Conservation (phyloP, 1,140 invertebrate species). For the Drosophila prosaltans region DNA sequence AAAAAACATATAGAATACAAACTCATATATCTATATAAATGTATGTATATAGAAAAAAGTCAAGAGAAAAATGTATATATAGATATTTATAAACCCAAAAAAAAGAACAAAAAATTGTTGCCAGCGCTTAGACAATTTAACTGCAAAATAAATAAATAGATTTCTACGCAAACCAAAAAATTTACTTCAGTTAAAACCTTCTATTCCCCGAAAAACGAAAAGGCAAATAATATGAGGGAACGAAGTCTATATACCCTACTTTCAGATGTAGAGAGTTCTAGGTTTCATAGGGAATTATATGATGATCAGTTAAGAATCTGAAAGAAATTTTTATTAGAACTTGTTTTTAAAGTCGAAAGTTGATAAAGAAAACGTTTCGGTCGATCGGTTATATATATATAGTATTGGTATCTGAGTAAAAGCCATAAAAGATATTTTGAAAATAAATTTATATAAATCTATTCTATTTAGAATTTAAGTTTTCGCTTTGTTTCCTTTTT, state of each 20-base stretch:
- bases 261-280: too few relatives aligned
- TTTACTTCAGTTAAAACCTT: neutral
- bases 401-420: too few relatives aligned
- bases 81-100: neutral
- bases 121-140: slow-evolving; percentile 37
- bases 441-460: too few relatives aligned
- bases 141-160: slow-evolving; percentile 26
- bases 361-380: too few relatives aligned
- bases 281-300: too few relatives aligned
- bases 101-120: slow-evolving; percentile 21
- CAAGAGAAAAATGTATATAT: neutral
- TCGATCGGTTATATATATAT: too few relatives aligned
- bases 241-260: neutral
- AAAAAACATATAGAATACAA: neutral
- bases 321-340: too few relatives aligned
- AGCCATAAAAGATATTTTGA: too few relatives aligned
- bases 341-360: too few relatives aligned
- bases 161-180: slow-evolving; percentile 3
- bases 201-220: neutral
- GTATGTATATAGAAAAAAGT: neutral
- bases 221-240: neutral
- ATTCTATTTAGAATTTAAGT: too few relatives aligned
- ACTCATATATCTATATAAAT: slow-evolving; percentile 2
- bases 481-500: too few relatives aligned
- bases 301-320: too few relatives aligned